phyloP scores from a whole-genome alignment of 1,140 invertebrate genomes.

The Bombus waltoni region DNA sequence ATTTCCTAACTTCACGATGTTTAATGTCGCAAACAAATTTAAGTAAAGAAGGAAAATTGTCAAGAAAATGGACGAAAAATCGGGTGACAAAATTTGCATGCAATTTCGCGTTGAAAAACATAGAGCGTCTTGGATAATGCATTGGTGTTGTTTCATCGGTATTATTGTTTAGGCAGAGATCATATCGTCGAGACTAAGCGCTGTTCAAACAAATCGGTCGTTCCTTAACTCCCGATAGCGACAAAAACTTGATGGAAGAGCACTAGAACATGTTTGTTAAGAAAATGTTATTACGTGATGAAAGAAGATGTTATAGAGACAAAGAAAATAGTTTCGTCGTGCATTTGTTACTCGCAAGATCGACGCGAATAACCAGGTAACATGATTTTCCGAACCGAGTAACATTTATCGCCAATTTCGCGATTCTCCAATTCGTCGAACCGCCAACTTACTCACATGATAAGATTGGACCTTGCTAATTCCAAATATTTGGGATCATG shows the following conservation, averaged over 20 bases:
- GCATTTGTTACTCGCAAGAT: background rate
- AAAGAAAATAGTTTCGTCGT: background rate
- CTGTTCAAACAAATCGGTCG: background rate
- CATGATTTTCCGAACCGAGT: background rate
- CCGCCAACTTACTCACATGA: background rate
- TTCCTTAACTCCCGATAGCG: background rate
- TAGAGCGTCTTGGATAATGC: background rate
- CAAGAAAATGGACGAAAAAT: background rate
- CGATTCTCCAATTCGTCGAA: background rate
- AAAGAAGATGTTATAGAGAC: background rate
- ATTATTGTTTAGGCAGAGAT: background rate
- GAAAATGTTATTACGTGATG: constrained; percentile 18
- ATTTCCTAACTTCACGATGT: background rate
- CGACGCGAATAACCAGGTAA: background rate
- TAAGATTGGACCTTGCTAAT: background rate
- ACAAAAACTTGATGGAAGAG: background rate
- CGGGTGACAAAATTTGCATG: no score
- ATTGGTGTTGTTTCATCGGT: background rate
- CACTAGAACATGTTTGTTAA: background rate
- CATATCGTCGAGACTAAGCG: background rate
- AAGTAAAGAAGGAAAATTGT: background rate
- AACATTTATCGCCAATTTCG: background rate
- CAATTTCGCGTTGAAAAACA: background rate
- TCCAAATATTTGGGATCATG: no score
- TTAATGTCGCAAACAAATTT: background rate